Percentiles rank a stretch among this genome's conserved stretches.
These are phyloP conservation scores for Alligator mississippiensis DNA, from an alignment of 2,113 vertebrate species.

Conservation along the genomic window DNA sequence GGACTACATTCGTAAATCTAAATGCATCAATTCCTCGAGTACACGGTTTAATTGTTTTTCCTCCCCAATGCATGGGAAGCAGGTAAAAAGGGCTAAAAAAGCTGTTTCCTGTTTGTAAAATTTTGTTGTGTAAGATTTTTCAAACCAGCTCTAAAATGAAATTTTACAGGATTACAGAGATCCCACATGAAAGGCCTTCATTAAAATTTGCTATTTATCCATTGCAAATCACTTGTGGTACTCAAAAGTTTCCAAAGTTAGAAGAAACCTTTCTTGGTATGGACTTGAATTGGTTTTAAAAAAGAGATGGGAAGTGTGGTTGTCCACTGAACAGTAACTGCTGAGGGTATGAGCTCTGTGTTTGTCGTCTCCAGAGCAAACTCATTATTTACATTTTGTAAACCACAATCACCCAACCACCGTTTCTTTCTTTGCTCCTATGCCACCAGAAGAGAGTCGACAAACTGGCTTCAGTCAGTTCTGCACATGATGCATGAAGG, in stretches of 20 bases:
- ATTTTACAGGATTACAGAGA: neutral
- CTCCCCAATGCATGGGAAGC: neutral
- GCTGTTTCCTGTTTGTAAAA: neutral
- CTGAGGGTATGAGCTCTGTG: neutral
- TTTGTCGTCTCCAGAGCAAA: neutral
- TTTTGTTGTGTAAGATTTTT: neutral
- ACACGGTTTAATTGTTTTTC: neutral
- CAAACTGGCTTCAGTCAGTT: neutral
- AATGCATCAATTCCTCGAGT: neutral
- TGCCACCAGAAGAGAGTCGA: neutral
- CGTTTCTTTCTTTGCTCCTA: neutral
- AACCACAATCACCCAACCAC: neutral
- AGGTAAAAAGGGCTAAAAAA: neutral
- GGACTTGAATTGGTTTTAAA: neutral
- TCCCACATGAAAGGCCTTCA: neutral
- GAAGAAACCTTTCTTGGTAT: neutral
- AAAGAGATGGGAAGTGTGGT: neutral
- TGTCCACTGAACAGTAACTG: neutral
- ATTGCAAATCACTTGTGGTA: neutral
- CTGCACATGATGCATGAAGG: neutral
- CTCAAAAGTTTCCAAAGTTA: neutral
- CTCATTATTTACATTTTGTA: neutral
- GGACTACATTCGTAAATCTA: neutral
- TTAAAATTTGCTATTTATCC: neutral
- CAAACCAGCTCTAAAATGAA: neutral